These are phyloP conservation scores for Carduelis carduelis DNA, from an alignment of 2,797 vertebrate genomes.

Conservation along the genomic window DNA sequence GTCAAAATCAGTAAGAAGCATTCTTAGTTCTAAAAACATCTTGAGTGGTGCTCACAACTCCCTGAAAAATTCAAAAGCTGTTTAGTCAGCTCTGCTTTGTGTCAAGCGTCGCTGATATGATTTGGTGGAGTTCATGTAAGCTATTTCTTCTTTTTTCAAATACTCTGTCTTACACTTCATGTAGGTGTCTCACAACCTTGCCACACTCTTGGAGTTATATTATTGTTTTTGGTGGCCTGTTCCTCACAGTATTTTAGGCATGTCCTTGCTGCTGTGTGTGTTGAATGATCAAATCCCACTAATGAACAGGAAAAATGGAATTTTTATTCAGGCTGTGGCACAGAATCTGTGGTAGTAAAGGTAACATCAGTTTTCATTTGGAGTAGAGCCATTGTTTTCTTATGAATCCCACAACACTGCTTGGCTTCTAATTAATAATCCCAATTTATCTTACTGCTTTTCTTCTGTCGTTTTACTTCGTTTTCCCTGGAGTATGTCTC, in stretches of 20 bases:
- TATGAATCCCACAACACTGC: neutral
- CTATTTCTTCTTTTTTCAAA: neutral
- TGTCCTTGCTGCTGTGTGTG: neutral
- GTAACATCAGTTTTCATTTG: neutral
- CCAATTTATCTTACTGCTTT: neutral
- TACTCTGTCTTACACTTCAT: neutral
- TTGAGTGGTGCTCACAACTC: neutral
- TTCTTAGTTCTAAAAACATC: neutral
- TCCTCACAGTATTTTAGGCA: neutral
- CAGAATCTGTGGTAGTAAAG: neutral
- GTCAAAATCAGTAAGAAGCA: neutral
- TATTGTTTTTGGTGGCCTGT: neutral
- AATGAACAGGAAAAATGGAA: neutral
- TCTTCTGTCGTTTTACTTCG: neutral
- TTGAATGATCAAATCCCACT: neutral
- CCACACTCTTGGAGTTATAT: neutral
- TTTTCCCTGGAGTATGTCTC: neutral
- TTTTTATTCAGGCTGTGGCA: neutral
- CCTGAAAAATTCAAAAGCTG: neutral
- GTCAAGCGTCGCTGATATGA: rapidly evolving
- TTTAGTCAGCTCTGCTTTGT: neutral
- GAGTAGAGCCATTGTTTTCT: neutral
- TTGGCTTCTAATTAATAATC: neutral
- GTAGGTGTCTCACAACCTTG: neutral
- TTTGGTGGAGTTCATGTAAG: neutral